A percentile compares a stretch with the other conserved stretches of the same genome.
Evolutionary conservation across 2,888 invertebrate genomes (phyloP).

Genomic region (Watsonalla binaria): DNA sequence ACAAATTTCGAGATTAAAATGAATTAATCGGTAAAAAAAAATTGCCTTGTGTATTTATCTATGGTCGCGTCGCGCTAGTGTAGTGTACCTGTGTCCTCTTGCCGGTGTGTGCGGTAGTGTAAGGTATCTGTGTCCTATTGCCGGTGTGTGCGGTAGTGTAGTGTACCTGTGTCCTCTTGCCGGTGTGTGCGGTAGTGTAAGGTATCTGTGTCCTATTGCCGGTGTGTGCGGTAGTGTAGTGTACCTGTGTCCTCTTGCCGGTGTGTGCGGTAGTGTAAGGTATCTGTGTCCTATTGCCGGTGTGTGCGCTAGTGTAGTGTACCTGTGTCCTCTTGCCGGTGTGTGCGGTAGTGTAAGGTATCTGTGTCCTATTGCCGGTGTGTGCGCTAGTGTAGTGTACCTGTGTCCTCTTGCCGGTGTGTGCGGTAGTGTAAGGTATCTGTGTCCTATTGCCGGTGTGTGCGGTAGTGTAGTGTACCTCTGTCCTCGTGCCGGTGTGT

Average conservation of each 20-base stretch:
- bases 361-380: constrained; percentile 52
- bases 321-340: constrained; percentile 29
- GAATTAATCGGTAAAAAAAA: no score
- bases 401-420: no score
- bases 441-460: constrained; percentile 31
- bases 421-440: background rate
- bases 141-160: constrained; percentile 11
- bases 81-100: no score
- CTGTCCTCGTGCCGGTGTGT: constrained; percentile 49
- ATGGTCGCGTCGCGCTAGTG: no score
- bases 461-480: constrained; percentile 21
- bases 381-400: no score
- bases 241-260: constrained; percentile 28
- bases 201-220: no score
- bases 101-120: no score
- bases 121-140: constrained; percentile 25
- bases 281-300: constrained; percentile 48
- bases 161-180: constrained; percentile 48
- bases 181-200: no score
- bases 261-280: constrained; percentile 6
- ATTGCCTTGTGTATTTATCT: no score
- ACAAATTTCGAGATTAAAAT: no score
- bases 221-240: background rate
- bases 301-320: constrained; percentile 12
- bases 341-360: constrained; percentile 2